A percentile compares a stretch with the other conserved stretches of the same genome.
phyloP scores from a whole-genome alignment of 2,113 vertebrate genomes.

The Antennarius striatus region DNA sequence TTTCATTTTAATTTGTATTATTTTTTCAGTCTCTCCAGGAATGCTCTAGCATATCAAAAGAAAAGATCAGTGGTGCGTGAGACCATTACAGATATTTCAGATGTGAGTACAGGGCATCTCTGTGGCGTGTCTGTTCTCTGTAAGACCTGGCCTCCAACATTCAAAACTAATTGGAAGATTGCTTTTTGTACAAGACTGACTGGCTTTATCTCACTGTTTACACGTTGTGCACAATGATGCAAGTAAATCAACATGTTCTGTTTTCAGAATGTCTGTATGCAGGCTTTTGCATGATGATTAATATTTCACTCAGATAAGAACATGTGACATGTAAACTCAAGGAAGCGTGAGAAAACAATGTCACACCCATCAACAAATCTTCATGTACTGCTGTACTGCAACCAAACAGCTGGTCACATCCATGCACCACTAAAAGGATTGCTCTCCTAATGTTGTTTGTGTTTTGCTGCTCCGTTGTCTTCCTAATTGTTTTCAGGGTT shows the following conservation, averaged over 20 bases:
- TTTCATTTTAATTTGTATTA: neutral
- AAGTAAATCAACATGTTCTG: no score
- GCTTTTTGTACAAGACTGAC: slow-evolving; percentile 13
- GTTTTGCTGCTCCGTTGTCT: neutral
- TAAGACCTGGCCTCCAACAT: slow-evolving; percentile 23
- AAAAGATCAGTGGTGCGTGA: slow-evolving; percentile 12
- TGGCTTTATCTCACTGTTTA: slow-evolving; percentile 28
- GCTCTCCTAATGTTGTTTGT: neutral
- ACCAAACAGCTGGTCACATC: neutral
- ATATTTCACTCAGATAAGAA: no score
- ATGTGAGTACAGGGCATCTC: slow-evolving; percentile 9
- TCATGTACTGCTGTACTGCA: neutral
- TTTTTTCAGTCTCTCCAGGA: neutral
- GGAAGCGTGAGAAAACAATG: no score
- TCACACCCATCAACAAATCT: no score
- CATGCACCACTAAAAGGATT: neutral
- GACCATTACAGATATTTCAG: slow-evolving; percentile 29
- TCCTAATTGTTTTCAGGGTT: neutral
- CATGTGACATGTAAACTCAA: no score
- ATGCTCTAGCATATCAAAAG: neutral
- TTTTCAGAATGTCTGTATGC: no score
- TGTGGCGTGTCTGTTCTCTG: slow-evolving; percentile 17
- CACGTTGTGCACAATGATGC: slow-evolving; percentile 8
- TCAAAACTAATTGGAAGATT: slow-evolving; percentile 33
- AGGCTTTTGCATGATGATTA: no score